A percentile compares a stretch with the other conserved stretches of the same genome.
Evolutionary conservation across 2,797 vertebrate species (phyloP).

Genomic region (Otolemur crassicaudatus): DNA sequence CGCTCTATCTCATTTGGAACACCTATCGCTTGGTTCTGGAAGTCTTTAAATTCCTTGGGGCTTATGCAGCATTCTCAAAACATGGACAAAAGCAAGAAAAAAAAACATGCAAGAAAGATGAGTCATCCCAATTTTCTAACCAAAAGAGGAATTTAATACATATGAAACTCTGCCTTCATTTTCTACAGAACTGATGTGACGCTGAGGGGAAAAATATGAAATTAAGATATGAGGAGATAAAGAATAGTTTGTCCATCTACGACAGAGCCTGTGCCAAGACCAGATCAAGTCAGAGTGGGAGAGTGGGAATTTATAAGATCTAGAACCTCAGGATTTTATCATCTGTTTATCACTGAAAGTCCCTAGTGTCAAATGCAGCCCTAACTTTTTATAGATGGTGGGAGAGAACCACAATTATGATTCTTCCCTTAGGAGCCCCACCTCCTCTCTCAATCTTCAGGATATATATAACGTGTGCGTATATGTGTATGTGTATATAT

Average conservation of each 20-base stretch:
- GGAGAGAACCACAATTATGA: slow-evolving; percentile 2
- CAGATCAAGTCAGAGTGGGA: background rate
- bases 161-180: slow-evolving; percentile 46
- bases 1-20: slow-evolving; percentile 69
- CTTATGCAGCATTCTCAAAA: slow-evolving; percentile 64
- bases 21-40: slow-evolving; percentile 72
- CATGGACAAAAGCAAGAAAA: slow-evolving; percentile 27
- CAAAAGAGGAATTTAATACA: slow-evolving; percentile 68
- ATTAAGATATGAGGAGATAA: slow-evolving; percentile 19
- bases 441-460: background rate
- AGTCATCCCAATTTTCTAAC: slow-evolving; percentile 59
- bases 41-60: slow-evolving; percentile 72
- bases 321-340: background rate
- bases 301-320: background rate
- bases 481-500: background rate
- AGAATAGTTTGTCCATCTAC: background rate
- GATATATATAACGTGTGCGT: background rate
- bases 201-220: background rate
- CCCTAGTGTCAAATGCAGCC: background rate
- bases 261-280: background rate
- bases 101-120: slow-evolving; percentile 53
- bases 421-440: background rate
- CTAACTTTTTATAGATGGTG: background rate
- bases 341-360: slow-evolving; percentile 1
- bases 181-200: background rate